Percentiles rank a stretch among this genome's conserved stretches.
phyloP scores from a whole-genome alignment of 92 coral and sea anemone genomes.

The Zoanthus sociatus region DNA sequence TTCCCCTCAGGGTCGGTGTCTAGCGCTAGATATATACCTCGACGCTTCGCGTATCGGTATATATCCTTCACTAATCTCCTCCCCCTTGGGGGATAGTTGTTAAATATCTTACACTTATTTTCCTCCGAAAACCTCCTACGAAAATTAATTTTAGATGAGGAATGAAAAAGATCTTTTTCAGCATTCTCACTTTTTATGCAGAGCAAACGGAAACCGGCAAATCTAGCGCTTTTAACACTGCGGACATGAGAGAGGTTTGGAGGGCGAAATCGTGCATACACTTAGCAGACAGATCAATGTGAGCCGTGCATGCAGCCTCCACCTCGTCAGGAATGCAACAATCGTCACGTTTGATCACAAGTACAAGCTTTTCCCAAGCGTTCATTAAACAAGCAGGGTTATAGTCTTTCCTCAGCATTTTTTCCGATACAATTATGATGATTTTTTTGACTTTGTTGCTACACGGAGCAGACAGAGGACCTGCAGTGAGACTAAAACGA shows the following conservation, averaged over 20 bases:
- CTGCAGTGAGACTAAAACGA: conserved; percentile 69
- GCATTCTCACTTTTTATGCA: neutral
- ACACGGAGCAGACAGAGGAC: conserved; percentile 52
- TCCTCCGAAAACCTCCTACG: too few relatives aligned
- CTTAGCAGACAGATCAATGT: neutral
- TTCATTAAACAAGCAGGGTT: neutral
- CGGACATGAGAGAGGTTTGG: conserved; percentile 15
- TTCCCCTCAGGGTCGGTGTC: too few relatives aligned
- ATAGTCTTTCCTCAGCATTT: conserved; percentile 48
- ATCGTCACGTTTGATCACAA: conserved; percentile 55
- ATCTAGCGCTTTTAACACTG: conserved; percentile 18
- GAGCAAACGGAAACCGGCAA: conserved; percentile 38
- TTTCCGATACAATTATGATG: conserved; percentile 71
- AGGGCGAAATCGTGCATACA: neutral
- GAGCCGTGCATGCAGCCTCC: conserved; percentile 21
- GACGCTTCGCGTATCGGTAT: too few relatives aligned
- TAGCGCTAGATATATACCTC: too few relatives aligned
- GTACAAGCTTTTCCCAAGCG: conserved; percentile 41
- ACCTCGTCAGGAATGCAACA: conserved; percentile 48
- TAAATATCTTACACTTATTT: too few relatives aligned
- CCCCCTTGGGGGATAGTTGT: too few relatives aligned
- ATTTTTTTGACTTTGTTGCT: conserved; percentile 46
- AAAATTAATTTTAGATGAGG: too few relatives aligned
- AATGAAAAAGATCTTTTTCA: too few relatives aligned
- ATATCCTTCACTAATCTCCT: too few relatives aligned